A percentile compares a stretch with the other conserved stretches of the same genome.
phyloP scores from a whole-genome alignment of 2,113 vertebrate genomes.

The Tapirus terrestris region DNA sequence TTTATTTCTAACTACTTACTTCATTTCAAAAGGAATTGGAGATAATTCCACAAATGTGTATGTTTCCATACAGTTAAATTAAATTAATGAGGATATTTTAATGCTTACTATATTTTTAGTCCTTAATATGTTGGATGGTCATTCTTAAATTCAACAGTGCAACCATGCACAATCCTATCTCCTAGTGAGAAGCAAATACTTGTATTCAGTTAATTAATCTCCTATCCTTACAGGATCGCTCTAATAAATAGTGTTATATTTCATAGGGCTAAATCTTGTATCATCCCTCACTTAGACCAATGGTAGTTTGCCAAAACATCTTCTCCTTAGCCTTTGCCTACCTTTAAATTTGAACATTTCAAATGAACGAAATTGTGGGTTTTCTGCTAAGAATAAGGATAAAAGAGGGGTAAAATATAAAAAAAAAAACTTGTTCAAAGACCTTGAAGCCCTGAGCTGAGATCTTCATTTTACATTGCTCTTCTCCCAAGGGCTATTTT shows the following conservation, averaged over 20 bases:
- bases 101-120: background rate
- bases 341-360: background rate
- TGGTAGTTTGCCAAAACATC: background rate
- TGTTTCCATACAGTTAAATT: background rate
- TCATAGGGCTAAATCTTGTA: background rate
- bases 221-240: background rate
- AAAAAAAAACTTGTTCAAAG: background rate
- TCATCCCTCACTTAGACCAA: background rate
- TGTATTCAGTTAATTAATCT: background rate
- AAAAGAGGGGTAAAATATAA: background rate
- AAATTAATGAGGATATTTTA: background rate
- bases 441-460: background rate
- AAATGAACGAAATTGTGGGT: background rate
- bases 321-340: accelerated
- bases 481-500: background rate
- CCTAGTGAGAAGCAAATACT: background rate
- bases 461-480: background rate
- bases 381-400: background rate
- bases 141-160: background rate
- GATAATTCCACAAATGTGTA: background rate
- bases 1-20: background rate
- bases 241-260: background rate
- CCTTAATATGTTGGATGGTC: background rate
- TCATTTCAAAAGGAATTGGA: background rate
- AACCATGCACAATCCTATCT: background rate